A percentile compares a stretch with the other conserved stretches of the same genome.
Evolutionary conservation across 2,888 invertebrate genomes (phyloP).

Genomic region (Cephus pulcher): DNA sequence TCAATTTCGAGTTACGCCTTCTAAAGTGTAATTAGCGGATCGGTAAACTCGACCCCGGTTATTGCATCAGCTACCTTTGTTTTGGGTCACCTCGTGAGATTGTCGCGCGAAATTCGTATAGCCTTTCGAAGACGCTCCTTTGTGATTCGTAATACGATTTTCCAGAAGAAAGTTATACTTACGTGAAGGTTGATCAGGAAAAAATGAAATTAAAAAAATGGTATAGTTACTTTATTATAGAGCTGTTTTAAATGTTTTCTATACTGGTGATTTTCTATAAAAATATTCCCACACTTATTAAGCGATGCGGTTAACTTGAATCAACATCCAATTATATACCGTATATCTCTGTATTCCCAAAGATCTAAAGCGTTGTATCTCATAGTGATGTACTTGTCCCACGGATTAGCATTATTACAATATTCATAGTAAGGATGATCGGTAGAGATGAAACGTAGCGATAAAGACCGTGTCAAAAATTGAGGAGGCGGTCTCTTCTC

Average conservation of each 20-base stretch:
- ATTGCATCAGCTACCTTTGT: not conserved
- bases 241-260: not conserved
- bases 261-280: not conserved
- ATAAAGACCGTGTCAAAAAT: conserved; percentile 63
- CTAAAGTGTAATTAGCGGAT: not conserved
- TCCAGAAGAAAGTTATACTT: no score
- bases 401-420: conserved; percentile 61
- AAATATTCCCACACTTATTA: not conserved
- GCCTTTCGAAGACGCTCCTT: not conserved
- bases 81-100: not conserved
- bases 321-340: not conserved
- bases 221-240: not conserved
- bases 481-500: conserved; percentile 60
- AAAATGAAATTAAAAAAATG: not conserved
- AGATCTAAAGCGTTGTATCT: not conserved
- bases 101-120: not conserved
- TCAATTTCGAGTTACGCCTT: not conserved
- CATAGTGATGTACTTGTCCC: not conserved
- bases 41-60: not conserved
- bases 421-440: conserved; percentile 64
- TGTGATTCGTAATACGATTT: no score
- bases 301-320: not conserved
- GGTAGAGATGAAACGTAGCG: conserved; percentile 57
- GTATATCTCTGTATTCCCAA: not conserved
- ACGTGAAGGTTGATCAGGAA: not conserved